Evolutionary conservation across 2,113 vertebrate genomes (phyloP), one percentile per base, ranked within the genome.

Genomic region (Serilophus lunatus): DNA sequence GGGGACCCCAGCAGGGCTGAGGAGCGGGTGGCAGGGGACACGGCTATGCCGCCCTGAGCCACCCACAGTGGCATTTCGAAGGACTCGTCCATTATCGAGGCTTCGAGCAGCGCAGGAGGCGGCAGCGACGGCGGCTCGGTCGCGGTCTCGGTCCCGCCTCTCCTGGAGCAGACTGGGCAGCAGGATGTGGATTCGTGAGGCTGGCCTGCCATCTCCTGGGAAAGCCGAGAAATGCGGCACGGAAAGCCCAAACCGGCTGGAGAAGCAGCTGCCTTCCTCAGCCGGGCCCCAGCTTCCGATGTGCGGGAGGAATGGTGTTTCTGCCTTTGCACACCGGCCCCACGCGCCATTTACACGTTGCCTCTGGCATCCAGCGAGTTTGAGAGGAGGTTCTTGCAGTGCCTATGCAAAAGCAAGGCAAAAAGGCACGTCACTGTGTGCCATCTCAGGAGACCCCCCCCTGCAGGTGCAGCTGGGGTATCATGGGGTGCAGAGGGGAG

Each of bases 171-270:
- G 20, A 23, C 6, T 19, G 33, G 3, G 2, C 33, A 1, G 23
- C 7, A 6, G 24, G 6, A 5, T 10, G 49, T 2, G 38, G 17
- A 92, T 90, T 82, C 64, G 2, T 78, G 22, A 54, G 17, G 2
- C 86, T 51, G 65, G 40, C 10, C 80, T 91, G 92, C 92, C 95
- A 95, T 64, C 96, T 97, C 51, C 94, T 71, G 96, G 94, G 71
- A 45, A 90, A 4, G 14, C 25, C 3, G 8, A 6, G 90, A 88
- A 96, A 45, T 45, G 76, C 90, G 77, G 77, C 91, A 6, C 12
- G 7, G 40, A 29, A 18, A 59, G 7, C 23, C 20, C 53, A 4
- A 3, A 2, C 4, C 1, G 29, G 20, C 9, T 18, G 13, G 44
- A 8, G 29, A 1, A 18, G 25, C 6, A 3, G 0, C 3, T 19